phyloP scores from a whole-genome alignment of 64 coral and sea anemone species.

The Platygyra sinensis region DNA sequence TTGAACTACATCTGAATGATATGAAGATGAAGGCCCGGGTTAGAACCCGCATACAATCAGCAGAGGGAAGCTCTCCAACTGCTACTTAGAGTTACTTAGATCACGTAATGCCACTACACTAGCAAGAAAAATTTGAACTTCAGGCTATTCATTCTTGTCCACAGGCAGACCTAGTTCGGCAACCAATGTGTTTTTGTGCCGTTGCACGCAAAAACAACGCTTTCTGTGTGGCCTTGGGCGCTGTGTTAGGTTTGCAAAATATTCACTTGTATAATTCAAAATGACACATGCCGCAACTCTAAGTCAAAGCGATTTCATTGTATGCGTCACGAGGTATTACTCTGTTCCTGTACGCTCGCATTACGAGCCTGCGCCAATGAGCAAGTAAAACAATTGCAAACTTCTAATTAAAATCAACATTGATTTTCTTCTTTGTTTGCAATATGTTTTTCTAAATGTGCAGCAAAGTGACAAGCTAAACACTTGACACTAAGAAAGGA shows the following conservation, averaged over 20 bases:
- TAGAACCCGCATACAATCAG: no score
- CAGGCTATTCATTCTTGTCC: not conserved
- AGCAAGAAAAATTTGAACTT: no score
- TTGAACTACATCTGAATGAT: no score
- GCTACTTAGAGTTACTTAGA: no score
- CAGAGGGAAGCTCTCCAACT: no score
- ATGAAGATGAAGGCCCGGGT: no score
- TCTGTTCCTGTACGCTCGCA: not conserved
- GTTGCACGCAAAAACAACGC: not conserved
- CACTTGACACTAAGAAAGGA: conserved; percentile 4
- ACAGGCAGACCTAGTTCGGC: not conserved
- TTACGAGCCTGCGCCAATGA: not conserved
- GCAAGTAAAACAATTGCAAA: conserved; percentile 8
- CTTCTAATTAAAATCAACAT: conserved; percentile 14
- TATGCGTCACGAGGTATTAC: not conserved
- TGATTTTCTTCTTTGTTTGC: conserved; percentile 13
- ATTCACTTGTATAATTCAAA: not conserved
- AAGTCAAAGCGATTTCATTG: no score
- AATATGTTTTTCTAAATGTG: conserved; percentile 2
- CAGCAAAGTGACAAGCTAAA: not conserved
- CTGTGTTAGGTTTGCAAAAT: conserved; percentile 17
- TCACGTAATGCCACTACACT: no score
- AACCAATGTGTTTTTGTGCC: conserved; percentile 11
- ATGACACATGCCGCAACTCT: no score
- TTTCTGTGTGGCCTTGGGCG: not conserved